Conservation (phyloP, 2,888 invertebrate genomes). For the Leucania comma region DNA sequence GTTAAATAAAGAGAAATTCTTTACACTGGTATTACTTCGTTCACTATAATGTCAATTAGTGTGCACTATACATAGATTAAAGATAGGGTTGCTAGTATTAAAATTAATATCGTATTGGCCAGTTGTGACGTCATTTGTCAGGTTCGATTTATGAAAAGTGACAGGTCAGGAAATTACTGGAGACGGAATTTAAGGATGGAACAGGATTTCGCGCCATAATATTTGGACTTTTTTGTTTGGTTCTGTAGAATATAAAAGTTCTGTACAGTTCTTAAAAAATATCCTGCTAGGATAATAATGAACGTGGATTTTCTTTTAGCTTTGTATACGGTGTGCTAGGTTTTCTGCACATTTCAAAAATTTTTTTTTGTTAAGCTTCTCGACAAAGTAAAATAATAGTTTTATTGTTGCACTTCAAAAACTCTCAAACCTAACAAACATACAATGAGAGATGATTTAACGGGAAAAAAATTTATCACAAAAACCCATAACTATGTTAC, state of each 20-base stretch:
- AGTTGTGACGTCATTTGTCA: slow-evolving; percentile 31
- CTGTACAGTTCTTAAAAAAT: too few species aligned
- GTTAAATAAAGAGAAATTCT: slow-evolving; percentile 38
- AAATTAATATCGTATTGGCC: slow-evolving; percentile 21
- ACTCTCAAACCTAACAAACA: slow-evolving; percentile 11
- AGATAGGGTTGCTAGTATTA: slow-evolving; percentile 21
- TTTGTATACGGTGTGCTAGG: too few species aligned
- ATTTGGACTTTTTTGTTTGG: background rate
- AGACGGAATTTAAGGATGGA: slow-evolving; percentile 25
- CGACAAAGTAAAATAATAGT: background rate
- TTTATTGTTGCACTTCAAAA: background rate
- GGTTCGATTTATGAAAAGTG: slow-evolving; percentile 47
- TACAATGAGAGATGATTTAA: slow-evolving; percentile 20
- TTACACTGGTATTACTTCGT: slow-evolving; percentile 26
- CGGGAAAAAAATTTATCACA: slow-evolving; percentile 23
- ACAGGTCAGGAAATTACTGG: slow-evolving; percentile 39
- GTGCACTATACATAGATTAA: slow-evolving; percentile 37
- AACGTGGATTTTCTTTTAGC: too few species aligned
- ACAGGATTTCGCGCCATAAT: slow-evolving; percentile 19
- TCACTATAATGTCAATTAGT: slow-evolving; percentile 48
- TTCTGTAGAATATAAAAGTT: background rate
- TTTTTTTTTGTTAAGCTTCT: too few species aligned
- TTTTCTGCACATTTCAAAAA: too few species aligned
- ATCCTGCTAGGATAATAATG: too few species aligned
- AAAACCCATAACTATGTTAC: background rate